Base-by-base conservation (phyloP, 1,140 invertebrate genomes). In the Chymomyza costata region DNA sequence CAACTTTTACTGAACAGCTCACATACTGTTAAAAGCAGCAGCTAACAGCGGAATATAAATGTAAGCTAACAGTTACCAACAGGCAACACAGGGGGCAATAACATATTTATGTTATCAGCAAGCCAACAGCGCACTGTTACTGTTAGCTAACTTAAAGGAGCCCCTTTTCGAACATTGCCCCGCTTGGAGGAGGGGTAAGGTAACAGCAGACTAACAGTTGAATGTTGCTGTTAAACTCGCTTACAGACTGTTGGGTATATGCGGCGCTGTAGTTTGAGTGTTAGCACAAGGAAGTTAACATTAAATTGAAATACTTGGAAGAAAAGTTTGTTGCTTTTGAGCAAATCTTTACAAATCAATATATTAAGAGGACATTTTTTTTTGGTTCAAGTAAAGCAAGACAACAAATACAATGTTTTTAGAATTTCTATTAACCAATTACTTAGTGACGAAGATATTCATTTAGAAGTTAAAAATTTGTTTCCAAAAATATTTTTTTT, bases 121-220 rank as follows among this genome's bases (percentile, higher is more conserved):
- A n/a, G 28, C 2, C 6, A n/a, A 14, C 6, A 7, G 2, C 0
- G 0, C 7, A 15, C 49, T 74, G 66, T 40, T 47, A 44, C 38
- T 14, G 37, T 14, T 65, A 62, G 54, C 17, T 41, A 50, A 18
- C 37, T 28, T 28, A 48, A 16, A 18, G 5, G 25, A 40, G 18
- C 1, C 64, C 64, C 30, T 69, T 54, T 76, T 74, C 70, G 70
- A 74, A 74, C 38, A 58, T 48, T 53, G 37, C 69, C 69, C 69
- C 70, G 45, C 51, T 45, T 8, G n/a, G 2, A 68, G 51, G 60
- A 59, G 52, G 17, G 15, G n/a, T 1, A 1, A 6, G 2, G 17
- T 46, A 39, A 59, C 68, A 59, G 38, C 15, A 41, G 18, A 6
- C 6, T 25, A 25, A 25, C 21, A 25, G n/a, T 25, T 5, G 21